Base-by-base conservation (phyloP, 2,113 vertebrate species). In the Pimephales promelas region DNA sequence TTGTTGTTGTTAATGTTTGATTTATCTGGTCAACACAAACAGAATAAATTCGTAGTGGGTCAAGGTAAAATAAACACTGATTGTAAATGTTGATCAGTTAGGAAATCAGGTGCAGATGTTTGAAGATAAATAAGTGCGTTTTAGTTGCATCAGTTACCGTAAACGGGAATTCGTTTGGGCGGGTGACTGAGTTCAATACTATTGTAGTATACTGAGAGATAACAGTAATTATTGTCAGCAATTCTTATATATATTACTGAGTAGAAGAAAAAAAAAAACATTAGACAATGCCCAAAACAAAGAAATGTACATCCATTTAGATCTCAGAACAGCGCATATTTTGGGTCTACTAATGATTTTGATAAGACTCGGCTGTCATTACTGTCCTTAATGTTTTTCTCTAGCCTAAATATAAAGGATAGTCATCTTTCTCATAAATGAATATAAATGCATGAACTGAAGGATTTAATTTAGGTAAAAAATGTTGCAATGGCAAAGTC, bases 1-100 rank as follows among this genome's bases (percentile, higher is more conserved):
- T 28, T 40, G 26, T n/a, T 79, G 31, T 26, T 47, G 10, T 79
- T 79, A 64, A 79, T 79, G 10, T 62, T 64, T 79, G 10, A 64
- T 64, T 26, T 43, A 26, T 61, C n/a, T 31, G 4, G 36, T 79
- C 16, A 10, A 34, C 40, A 64, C 5, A 10, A 26, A 28, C 14
- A 28, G 8, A 34, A 26, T 47, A 49, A 5, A 7, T 64, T n/a
- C 18, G 3, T 10, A 16, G 24, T 10, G 43, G 24, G 36, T 64
- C 24, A 47, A 47, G 45, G 77, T 20, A 59, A 59, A 59, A 77
- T 0, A 24, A 31, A 59, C 24, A 26, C 22, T 40, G 34, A 59
- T 31, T 4, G 7, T 43, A 62, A 28, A 34, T 36, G 26, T 34
- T 75, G 1, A 57, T 76, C 52, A 11, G 52, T 36, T 76, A 28